Conservation (phyloP, 2,888 invertebrate species). For the Lycaena phlaeas region DNA sequence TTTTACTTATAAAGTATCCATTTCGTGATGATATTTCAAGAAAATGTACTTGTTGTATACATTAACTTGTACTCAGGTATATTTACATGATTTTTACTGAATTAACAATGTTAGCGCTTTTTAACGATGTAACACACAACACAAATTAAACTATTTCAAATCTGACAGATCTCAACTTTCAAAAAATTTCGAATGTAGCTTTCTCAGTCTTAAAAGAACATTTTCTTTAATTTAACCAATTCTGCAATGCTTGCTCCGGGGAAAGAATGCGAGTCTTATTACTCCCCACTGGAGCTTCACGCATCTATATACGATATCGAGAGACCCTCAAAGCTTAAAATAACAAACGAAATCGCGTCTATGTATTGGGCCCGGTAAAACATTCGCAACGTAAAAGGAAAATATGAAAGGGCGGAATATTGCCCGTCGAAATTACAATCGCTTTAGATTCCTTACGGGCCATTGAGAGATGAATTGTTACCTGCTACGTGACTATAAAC, state of each 20-base stretch:
- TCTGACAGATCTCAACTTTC: too few species aligned
- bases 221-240: constrained; percentile 8
- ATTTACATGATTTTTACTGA: too few species aligned
- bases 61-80: too few species aligned
- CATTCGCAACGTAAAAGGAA: constrained; percentile 60
- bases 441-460: constrained; percentile 64
- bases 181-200: too few species aligned
- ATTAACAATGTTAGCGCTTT: too few species aligned
- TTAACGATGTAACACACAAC: too few species aligned
- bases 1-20: too few species aligned
- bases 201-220: too few species aligned
- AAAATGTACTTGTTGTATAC: too few species aligned
- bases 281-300: constrained; percentile 27
- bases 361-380: constrained; percentile 59
- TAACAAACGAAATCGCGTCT: constrained; percentile 66
- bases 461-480: constrained; percentile 67
- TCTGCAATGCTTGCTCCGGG: constrained; percentile 1
- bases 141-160: too few species aligned
- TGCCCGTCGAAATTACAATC: constrained; percentile 69
- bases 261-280: constrained; percentile 9
- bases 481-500: constrained; percentile 63
- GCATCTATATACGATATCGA: constrained; percentile 58
- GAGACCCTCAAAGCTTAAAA: constrained; percentile 54
- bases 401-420: constrained; percentile 70
- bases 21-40: too few species aligned